phyloP scores from a whole-genome alignment of 2,797 vertebrate genomes.

The Lithobates sylvaticus region DNA sequence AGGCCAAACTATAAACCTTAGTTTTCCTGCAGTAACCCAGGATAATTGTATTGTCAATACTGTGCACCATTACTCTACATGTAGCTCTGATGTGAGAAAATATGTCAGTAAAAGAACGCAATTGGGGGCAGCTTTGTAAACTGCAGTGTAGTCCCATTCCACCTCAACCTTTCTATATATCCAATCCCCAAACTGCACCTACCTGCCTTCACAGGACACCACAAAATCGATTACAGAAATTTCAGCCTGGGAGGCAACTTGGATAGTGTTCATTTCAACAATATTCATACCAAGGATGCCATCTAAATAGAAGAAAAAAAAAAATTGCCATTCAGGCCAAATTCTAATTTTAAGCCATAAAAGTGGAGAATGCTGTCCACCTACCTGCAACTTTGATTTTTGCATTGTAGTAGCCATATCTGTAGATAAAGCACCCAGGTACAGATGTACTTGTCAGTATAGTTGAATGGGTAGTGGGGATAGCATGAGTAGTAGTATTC shows the following conservation, averaged over 20 bases:
- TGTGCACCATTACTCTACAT: too few species aligned
- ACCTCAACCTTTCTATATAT: too few species aligned
- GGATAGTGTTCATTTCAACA: constrained; percentile 78
- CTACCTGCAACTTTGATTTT: constrained; percentile 84
- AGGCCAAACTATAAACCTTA: too few species aligned
- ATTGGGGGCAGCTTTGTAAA: too few species aligned
- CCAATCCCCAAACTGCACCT: too few species aligned
- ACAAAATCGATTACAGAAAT: constrained; percentile 84
- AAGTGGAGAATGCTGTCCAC: constrained; percentile 8
- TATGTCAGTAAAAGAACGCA: too few species aligned
- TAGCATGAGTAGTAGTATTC: neutral
- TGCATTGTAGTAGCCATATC: constrained; percentile 80
- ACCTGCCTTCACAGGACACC: constrained; percentile 90
- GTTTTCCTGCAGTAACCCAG: too few species aligned
- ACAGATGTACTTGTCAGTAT: constrained; percentile 46
- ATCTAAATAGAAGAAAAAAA: constrained; percentile 54
- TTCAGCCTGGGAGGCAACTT: constrained; percentile 72
- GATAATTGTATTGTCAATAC: too few species aligned
- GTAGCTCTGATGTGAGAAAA: too few species aligned
- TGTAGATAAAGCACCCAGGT: constrained; percentile 80
- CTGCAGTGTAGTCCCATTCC: too few species aligned
- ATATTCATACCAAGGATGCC: constrained; percentile 78
- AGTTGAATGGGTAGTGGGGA: neutral
- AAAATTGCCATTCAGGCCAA: too few species aligned
- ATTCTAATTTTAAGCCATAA: too few species aligned